Percentiles rank a stretch among this genome's conserved stretches.
These are phyloP conservation scores for Lycocerus yunnanus DNA, from an alignment of 2,888 invertebrate species.

Conservation along the genomic window DNA sequence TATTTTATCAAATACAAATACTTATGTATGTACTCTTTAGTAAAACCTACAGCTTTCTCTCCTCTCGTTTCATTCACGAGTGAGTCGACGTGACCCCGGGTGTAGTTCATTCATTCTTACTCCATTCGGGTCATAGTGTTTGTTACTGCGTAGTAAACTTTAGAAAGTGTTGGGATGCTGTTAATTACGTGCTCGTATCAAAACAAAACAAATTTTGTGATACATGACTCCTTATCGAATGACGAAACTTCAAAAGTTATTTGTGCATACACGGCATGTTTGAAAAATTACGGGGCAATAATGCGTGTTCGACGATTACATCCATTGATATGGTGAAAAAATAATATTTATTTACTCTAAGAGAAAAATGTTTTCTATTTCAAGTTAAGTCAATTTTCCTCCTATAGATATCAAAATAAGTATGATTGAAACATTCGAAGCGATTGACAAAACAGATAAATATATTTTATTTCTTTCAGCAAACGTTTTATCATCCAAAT, in stretches of 20 bases:
- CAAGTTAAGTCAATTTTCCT: not conserved
- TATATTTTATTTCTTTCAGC: not conserved
- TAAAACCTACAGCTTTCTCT: conserved; percentile 18
- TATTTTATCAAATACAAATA: not conserved
- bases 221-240: not conserved
- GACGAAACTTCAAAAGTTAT: not conserved
- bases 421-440: not conserved
- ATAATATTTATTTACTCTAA: not conserved
- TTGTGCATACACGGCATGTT: too few species aligned
- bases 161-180: conserved; percentile 16
- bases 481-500: not conserved
- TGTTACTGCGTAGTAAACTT: conserved; percentile 25
- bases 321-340: too few species aligned
- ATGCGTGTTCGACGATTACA: too few species aligned
- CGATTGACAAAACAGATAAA: not conserved
- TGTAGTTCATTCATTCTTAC: conserved; percentile 28
- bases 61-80: conserved; percentile 23
- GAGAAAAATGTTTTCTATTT: not conserved
- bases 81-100: conserved; percentile 26
- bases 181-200: conserved; percentile 7
- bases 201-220: not conserved
- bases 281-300: too few species aligned
- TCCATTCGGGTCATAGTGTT: conserved; percentile 24
- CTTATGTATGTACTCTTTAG: conserved; percentile 4
- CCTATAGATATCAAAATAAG: not conserved